Base-by-base conservation (phyloP, 1,140 invertebrate species). In the Copidosoma floridanum region DNA sequence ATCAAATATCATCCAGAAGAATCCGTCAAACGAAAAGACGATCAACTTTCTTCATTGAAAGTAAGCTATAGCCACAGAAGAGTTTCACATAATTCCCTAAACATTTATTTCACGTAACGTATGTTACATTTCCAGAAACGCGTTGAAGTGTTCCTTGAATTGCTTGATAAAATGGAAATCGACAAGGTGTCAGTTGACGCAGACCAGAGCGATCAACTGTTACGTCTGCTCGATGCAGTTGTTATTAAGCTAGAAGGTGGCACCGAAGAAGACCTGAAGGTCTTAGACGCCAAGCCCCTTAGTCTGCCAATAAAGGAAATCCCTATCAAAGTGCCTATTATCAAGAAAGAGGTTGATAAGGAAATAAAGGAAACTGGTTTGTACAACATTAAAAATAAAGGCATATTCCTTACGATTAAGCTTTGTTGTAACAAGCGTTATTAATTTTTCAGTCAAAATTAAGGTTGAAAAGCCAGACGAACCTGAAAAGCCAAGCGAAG, bases 1-100 rank as follows among this genome's bases (percentile, higher is more conserved):
- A 88, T 93, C 64, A 99, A 99, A 82, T 99, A 99, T 76, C 96
- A 99, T 82, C 97, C 97, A 4, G 95, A 98, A 81, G 95, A 98
- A 71, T 94, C 91, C 51, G 84, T 91, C 7, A 96, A 93, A 79
- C 82, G 92, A 38, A 94, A 93, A 80, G 89, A 94, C 26, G 95
- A 98, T 76, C 90, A 95, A 67, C 81, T 88, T 12, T 76, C 80
- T 53, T 89, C 92, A 51, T 81, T 99, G 11, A 91, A 96, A 81
- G 92, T 94, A 83, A 70, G 55, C 23, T 54, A 3, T n/a, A n/a
- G n/a, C n/a, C n/a, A n/a, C n/a, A n/a, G n/a, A n/a, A n/a, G n/a
- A n/a, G n/a, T n/a, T n/a, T n/a, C n/a, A n/a, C n/a, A n/a, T n/a
- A n/a, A n/a, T n/a, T n/a, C n/a, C n/a, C n/a, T n/a, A n/a, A n/a